Evolutionary conservation across 2,797 vertebrate species (phyloP), one percentile per base, ranked within the genome.

Genomic region (Botia almorhae): DNA sequence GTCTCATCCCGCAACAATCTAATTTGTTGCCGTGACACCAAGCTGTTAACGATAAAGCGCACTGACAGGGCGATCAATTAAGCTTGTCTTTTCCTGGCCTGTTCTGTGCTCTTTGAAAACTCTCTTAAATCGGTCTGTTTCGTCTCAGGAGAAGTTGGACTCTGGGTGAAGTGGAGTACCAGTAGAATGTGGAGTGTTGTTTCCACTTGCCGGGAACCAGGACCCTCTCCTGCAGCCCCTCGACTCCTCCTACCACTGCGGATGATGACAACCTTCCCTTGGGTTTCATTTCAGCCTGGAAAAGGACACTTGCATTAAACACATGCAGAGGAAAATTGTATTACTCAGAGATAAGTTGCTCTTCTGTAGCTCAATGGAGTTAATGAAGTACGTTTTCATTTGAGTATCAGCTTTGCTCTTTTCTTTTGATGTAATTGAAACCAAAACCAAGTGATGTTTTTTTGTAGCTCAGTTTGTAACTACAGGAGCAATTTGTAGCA

Each of bases 21-120:
- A 90, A 92, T 91, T 90, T 81, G 89, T 90, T 90, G 87, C 76
- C 19, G 87, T 89, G 91, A 90, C 89, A 90, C 85, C 85, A 87
- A 89, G 87, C 88, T 84, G 83, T 88, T 90, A 89, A 87, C 87
- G 85, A 84, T 84, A 87, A 91, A 88, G 85, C 84, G 69, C 68
- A 72, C 84, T 87, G 90, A 87, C 89, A 82, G 84, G 76, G 72
- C 87, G 87, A 91, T 87, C 87, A 88, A 91, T 90, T 90, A 90
- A 85, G 74, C 33, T 63, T 43, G 53, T 71, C 75, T 81, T 55
- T 83, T 68, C 29, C 61, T 81, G 61, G 53, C 64, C 74, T 51
- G 2, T 72, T 58, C 29, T 21, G 39, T 78, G 29, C 16, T 55
- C 33, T 81, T 67, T 64, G 51, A 70, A 48, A 69, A 83, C n/a